Evolutionary conservation across 2,797 vertebrate genomes (phyloP), one percentile per base, ranked within the genome.

Genomic region (Bradypodion pumilum): DNA sequence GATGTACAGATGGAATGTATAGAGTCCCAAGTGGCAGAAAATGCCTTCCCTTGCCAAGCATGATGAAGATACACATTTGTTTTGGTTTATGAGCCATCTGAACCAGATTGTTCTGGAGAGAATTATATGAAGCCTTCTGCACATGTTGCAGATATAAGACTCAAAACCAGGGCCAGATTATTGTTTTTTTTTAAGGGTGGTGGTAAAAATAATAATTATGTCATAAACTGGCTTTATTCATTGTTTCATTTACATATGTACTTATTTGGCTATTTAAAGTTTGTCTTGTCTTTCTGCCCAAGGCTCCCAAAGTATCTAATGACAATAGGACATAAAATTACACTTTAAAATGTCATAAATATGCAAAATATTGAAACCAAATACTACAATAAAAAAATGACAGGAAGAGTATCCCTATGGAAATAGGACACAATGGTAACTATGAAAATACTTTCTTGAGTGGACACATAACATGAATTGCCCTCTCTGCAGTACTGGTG

Each of bases 61-160:
- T 88, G 91, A 89, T 59, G 77, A 82, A 80, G 44, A 70, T 5
- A 81, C 44, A 76, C 75, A 90, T 90, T 87, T 89, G 59, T 44
- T 83, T 89, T 69, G 69, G 80, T 85, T 89, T 85, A 80, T 86
- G 79, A 91, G 78, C 49, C 78, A 62, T 84, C 25, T 16, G 78
- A 89, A 74, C 78, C 42, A 74, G 76, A 82, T 83, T 90, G 69
- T 84, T 89, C 60, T 84, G 87, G 70, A 83, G 79, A 86, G 81
- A 86, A 80, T 88, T 83, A 86, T 59, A 25, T 76, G 87, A 88
- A 88, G 78, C 49, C 40, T 86, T 70, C 80, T 90, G 40, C 32
- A 86, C 16, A 60, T 72, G 74, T 65, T 84, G 60, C 60, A 79
- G 75, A 92, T 85, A 72, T 59, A 76, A 81, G 69, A 37, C 84